A percentile compares a stretch with the other conserved stretches of the same genome.
Conservation (phyloP, 2,888 invertebrate genomes). For the Aphodius sticticus region DNA sequence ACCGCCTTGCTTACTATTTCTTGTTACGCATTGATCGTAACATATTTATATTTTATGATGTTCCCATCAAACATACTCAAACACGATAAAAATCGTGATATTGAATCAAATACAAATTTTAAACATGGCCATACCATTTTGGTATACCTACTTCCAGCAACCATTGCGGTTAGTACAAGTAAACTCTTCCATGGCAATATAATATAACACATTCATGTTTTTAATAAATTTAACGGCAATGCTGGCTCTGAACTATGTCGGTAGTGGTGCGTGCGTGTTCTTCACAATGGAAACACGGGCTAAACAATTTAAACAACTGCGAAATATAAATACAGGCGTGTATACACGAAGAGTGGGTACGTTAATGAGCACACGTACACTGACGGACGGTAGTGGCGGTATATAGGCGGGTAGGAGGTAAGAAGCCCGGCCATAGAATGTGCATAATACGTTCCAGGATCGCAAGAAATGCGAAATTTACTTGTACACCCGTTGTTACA, state of each 20-base stretch:
- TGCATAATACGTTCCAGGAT: background rate
- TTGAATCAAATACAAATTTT: no score
- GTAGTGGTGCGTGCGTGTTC: constrained; percentile 4
- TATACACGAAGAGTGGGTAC: constrained; percentile 4
- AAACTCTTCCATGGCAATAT: background rate
- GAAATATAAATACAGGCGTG: constrained; percentile 4
- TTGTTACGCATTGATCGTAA: no score
- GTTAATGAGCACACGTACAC: constrained; percentile 4
- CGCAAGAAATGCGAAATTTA: background rate
- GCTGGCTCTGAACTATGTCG: background rate
- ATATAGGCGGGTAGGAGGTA: background rate
- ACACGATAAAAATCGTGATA: no score
- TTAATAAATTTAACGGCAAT: background rate
- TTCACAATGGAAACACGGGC: background rate
- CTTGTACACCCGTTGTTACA: background rate
- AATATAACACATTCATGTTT: background rate
- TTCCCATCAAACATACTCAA: no score
- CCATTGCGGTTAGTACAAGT: background rate
- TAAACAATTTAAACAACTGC: constrained; percentile 4
- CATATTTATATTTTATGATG: no score
- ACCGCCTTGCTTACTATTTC: no score
- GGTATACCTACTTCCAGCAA: background rate
- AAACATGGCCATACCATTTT: background rate
- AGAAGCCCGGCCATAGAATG: background rate
- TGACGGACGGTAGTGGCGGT: background rate